phyloP scores from a whole-genome alignment of 2,113 vertebrate species.

The Podarcis cretensis region DNA sequence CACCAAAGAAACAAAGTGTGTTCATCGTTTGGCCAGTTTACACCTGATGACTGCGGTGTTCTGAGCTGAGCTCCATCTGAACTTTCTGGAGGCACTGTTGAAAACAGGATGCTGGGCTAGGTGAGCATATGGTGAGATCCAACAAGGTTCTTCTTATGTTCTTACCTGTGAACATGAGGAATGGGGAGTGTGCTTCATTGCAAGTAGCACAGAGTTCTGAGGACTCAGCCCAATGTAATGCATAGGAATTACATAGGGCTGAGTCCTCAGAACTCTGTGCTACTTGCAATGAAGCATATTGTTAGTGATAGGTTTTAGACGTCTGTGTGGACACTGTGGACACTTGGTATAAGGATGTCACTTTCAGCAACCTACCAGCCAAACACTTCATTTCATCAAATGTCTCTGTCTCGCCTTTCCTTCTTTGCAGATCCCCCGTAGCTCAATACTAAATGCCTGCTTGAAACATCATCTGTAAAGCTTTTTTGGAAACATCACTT shows the following conservation, averaged over 20 bases:
- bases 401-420: conserved; percentile 31
- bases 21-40: not conserved
- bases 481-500: conserved; percentile 71
- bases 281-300: conserved; percentile 32
- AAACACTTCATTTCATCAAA: conserved; percentile 4
- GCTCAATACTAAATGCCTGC: conserved; percentile 51
- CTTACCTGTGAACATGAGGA: not conserved
- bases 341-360: conserved; percentile 22
- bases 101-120: not conserved
- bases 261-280: conserved; percentile 18
- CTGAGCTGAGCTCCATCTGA: not conserved
- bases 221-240: no score
- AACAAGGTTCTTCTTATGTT: not conserved
- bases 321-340: conserved; percentile 11
- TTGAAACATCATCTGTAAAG: conserved; percentile 59
- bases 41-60: not conserved
- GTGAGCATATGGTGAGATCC: not conserved
- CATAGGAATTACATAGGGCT: not conserved
- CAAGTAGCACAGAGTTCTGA: no score
- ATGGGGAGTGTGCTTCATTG: no score
- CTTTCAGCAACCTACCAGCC: conserved; percentile 37
- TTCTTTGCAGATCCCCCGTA: conserved; percentile 28
- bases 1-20: not conserved
- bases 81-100: not conserved
- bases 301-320: conserved; percentile 50